Conservation (phyloP, 2,888 invertebrate genomes). For the Dendrolimus houi region DNA sequence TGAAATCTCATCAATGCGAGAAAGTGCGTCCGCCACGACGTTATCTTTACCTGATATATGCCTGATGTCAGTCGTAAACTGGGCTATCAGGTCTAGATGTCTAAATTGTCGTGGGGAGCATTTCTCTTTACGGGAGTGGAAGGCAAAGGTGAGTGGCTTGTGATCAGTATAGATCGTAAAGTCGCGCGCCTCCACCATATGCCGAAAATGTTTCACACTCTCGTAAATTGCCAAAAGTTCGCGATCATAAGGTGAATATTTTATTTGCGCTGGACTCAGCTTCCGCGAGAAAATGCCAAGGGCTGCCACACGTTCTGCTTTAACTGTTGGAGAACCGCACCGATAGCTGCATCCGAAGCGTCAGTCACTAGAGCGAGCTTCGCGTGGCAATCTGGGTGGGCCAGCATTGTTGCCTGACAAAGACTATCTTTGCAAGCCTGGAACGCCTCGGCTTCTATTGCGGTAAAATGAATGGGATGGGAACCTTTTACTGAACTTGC, state of each 20-base stretch:
- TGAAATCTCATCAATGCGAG: conserved; percentile 18
- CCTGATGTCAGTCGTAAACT: conserved; percentile 9
- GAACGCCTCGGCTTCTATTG: conserved; percentile 16
- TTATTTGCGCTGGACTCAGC: conserved; percentile 5
- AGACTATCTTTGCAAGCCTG: conserved; percentile 21
- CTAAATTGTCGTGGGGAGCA: conserved; percentile 7
- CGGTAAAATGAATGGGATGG: conserved; percentile 16
- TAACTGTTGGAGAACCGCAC: conserved; percentile 35
- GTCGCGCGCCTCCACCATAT: conserved; percentile 5
- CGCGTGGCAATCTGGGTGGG: conserved; percentile 23
- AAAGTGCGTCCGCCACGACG: conserved; percentile 32
- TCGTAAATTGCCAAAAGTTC: conserved; percentile 10
- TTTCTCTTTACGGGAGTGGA: neutral
- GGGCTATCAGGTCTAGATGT: conserved; percentile 7
- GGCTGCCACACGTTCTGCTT: conserved; percentile 6
- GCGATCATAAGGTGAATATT: conserved; percentile 8
- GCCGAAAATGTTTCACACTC: conserved; percentile 5
- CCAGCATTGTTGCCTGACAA: conserved; percentile 20
- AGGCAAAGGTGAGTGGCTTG: conserved; percentile 8
- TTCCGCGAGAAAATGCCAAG: conserved; percentile 9
- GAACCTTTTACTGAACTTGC: conserved; percentile 22
- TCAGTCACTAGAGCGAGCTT: conserved; percentile 28
- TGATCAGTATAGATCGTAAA: conserved; percentile 8
- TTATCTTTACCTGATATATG: conserved; percentile 23
- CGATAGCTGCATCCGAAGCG: conserved; percentile 36